Conservation (phyloP, 2,113 vertebrate species). For the Siniperca chuatsi region DNA sequence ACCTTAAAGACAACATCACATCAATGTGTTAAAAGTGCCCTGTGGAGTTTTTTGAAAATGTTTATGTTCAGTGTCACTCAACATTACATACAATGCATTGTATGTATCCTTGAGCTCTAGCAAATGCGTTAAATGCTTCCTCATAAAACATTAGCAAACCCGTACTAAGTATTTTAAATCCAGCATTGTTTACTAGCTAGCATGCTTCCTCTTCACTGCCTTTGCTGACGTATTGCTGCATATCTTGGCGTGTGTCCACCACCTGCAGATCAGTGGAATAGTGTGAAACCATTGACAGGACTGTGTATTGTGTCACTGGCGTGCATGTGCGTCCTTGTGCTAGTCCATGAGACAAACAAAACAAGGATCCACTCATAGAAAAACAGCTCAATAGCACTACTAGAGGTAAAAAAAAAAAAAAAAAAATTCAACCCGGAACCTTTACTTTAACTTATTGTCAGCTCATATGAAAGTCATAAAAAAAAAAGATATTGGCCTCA, state of each 20-base stretch:
- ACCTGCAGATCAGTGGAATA: neutral
- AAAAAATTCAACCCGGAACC: neutral
- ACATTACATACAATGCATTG: neutral
- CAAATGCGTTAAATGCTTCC: neutral
- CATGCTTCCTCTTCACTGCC: neutral
- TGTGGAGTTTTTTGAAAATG: neutral
- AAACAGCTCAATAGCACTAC: neutral
- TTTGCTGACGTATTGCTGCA: neutral
- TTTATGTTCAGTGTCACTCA: neutral
- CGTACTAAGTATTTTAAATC: neutral
- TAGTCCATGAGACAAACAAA: neutral
- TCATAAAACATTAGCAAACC: neutral
- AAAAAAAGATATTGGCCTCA: neutral
- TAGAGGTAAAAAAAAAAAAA: neutral
- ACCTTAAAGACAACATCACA: neutral
- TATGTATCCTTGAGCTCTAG: neutral
- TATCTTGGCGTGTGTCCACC: neutral
- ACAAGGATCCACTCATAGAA: neutral
- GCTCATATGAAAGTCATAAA: neutral
- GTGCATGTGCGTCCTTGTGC: neutral
- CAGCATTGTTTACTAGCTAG: neutral
- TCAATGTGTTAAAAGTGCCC: neutral
- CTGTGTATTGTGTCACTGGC: too few species aligned
- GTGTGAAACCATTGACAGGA: neutral
- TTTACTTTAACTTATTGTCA: neutral